Conservation (phyloP, 2,797 vertebrate species). For the Glyptemys insculpta region DNA sequence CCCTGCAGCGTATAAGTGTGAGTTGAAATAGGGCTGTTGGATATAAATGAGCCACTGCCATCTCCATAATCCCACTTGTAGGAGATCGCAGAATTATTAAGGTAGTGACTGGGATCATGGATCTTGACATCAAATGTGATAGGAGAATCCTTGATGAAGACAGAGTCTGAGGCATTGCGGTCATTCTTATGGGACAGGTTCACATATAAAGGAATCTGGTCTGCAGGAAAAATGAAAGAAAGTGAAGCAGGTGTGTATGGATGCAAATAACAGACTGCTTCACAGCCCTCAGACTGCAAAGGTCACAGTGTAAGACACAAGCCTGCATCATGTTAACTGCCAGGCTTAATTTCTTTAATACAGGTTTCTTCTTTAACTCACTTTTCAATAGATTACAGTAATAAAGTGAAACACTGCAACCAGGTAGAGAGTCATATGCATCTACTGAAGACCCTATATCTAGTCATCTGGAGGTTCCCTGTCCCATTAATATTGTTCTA, state of each 20-base stretch:
- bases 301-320: neutral
- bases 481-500: neutral
- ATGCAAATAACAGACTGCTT: neutral
- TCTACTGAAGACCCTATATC: neutral
- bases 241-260: neutral
- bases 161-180: constrained; percentile 85
- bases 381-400: neutral
- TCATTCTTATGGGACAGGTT: constrained; percentile 90
- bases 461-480: neutral
- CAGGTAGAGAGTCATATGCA: neutral
- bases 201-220: constrained; percentile 91
- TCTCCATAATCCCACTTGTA: constrained; percentile 95
- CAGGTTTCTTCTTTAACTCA: neutral
- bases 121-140: constrained; percentile 87
- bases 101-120: constrained; percentile 93
- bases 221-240: constrained; percentile 70
- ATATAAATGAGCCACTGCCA: constrained; percentile 82
- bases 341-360: neutral
- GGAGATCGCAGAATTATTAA: constrained; percentile 87
- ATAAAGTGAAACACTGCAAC: neutral
- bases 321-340: neutral
- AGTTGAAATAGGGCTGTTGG: constrained; percentile 83
- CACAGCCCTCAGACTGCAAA: neutral
- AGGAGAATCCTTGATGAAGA: constrained; percentile 89
- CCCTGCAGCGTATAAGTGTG: constrained; percentile 88